phyloP scores from a whole-genome alignment of 2,888 invertebrate species.

The Pseudococcus longispinus region DNA sequence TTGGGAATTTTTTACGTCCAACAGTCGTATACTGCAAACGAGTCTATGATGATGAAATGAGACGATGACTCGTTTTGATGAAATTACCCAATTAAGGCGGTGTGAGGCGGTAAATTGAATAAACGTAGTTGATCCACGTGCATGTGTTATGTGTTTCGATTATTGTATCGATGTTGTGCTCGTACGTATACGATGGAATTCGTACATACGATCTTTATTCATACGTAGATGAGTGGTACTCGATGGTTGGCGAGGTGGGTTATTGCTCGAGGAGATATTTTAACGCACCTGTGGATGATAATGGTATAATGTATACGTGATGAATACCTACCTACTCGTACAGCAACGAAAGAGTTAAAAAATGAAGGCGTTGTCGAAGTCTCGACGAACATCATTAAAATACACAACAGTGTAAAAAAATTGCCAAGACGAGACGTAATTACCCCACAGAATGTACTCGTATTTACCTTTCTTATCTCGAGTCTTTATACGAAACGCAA shows the following conservation, averaged over 20 bases:
- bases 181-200: background rate
- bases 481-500: background rate
- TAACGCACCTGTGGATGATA: background rate
- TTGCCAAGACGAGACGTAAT: background rate
- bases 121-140: background rate
- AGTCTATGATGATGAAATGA: background rate
- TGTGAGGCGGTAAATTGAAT: background rate
- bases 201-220: background rate
- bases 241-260: background rate
- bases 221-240: background rate
- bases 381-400: background rate
- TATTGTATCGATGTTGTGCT: background rate
- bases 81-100: constrained; percentile 13
- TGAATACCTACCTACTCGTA: no score
- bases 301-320: background rate
- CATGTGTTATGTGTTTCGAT: background rate
- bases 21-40: background rate
- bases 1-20: background rate
- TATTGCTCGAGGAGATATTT: background rate
- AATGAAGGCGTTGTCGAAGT: constrained; percentile 1
- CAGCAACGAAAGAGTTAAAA: background rate
- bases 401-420: background rate
- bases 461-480: background rate
- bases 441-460: background rate
- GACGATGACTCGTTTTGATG: background rate